Conservation (phyloP, 2,797 vertebrate species). For the Clarias fuscus region DNA sequence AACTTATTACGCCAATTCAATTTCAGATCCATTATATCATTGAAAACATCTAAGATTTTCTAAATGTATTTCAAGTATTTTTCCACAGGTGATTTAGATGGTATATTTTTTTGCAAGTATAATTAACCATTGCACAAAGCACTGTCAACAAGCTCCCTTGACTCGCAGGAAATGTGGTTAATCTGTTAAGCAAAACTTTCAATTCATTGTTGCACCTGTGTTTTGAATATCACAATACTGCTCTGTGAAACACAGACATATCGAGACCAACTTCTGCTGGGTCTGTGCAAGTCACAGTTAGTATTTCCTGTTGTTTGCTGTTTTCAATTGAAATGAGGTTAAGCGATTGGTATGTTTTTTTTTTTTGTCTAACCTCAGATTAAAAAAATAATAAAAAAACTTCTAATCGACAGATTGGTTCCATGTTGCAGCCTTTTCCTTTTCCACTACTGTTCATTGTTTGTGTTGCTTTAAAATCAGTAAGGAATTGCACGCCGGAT, state of each 20-base stretch:
- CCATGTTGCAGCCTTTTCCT: too few relatives aligned
- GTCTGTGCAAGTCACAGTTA: not conserved
- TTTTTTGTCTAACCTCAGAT: too few relatives aligned
- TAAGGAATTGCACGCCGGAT: not conserved
- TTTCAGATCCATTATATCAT: not conserved
- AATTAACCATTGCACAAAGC: not conserved
- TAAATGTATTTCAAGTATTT: not conserved
- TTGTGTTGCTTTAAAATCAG: not conserved
- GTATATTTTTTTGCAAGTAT: not conserved
- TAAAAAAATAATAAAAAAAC: not conserved
- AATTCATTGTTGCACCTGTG: not conserved
- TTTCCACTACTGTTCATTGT: not conserved
- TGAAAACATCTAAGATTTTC: not conserved
- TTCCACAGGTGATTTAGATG: not conserved
- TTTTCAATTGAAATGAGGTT: not conserved
- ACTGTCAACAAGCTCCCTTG: not conserved
- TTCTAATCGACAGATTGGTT: too few relatives aligned
- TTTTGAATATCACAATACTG: not conserved
- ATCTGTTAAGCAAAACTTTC: not conserved
- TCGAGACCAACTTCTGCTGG: too few relatives aligned
- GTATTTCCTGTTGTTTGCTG: not conserved
- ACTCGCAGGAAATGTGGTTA: not conserved
- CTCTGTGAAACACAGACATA: not conserved
- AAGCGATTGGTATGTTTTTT: not conserved
- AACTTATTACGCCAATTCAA: not conserved